Evolutionary conservation across 1,140 invertebrate genomes (phyloP).

Genomic region (Brachionus rotundiformis): DNA sequence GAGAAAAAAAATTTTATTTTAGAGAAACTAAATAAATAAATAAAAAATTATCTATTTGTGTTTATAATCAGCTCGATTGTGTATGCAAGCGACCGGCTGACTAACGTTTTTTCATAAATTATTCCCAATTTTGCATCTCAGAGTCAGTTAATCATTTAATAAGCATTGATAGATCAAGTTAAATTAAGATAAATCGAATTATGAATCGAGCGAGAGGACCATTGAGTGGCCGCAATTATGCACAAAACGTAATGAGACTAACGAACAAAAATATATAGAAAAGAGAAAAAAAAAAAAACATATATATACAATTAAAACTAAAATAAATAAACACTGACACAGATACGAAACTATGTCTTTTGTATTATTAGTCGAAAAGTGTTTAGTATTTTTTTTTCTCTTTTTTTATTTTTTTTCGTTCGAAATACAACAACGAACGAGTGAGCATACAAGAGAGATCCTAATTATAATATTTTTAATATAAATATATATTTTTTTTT

Average conservation of each 20-base stretch:
- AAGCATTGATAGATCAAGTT: conserved; percentile 24
- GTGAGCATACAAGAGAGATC: neutral
- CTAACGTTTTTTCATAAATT: conserved; percentile 40
- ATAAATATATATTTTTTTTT: no score
- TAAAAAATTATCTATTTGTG: neutral
- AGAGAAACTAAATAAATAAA: neutral
- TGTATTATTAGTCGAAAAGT: neutral
- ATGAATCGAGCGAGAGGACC: neutral
- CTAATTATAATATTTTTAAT: conserved; percentile 46
- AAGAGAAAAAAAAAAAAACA: neutral
- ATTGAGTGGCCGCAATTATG: neutral
- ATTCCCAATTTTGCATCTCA: conserved; percentile 35
- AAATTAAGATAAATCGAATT: conserved; percentile 10
- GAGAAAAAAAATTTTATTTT: no score
- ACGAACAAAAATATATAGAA: no score
- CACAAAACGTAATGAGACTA: conserved; percentile 6
- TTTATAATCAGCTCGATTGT: no score
- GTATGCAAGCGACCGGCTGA: conserved; percentile 19
- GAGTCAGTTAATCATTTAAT: conserved; percentile 11
- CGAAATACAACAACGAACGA: conserved; percentile 12
- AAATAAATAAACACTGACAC: conserved; percentile 25
- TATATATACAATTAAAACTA: neutral
- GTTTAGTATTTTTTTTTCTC: conserved; percentile 2
- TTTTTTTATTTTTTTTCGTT: neutral
- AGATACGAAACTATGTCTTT: conserved; percentile 37